Evolutionary conservation across 2,888 invertebrate genomes (phyloP).

Genomic region (Bembecia ichneumoniformis): DNA sequence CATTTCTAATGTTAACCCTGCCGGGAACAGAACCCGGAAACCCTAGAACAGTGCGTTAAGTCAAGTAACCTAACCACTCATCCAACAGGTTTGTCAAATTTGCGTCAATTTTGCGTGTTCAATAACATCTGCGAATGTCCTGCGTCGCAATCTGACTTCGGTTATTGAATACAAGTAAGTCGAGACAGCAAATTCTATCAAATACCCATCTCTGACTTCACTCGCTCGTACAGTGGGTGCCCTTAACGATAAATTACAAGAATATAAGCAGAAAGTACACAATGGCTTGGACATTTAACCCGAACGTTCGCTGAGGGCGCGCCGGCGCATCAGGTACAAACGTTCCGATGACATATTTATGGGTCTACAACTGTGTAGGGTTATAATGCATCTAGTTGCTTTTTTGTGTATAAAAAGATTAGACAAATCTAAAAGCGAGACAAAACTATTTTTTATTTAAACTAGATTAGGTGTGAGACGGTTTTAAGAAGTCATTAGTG

Average conservation of each 20-base stretch:
- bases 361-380: slow-evolving; percentile 8
- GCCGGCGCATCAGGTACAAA: slow-evolving; percentile 15
- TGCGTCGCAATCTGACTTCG: too few species aligned
- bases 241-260: not conserved
- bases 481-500: not conserved
- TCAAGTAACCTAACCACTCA: too few species aligned
- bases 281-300: slow-evolving; percentile 9
- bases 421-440: not conserved
- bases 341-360: slow-evolving; percentile 46
- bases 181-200: too few species aligned
- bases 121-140: too few species aligned
- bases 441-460: not conserved
- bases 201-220: too few species aligned
- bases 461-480: not conserved
- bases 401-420: not conserved
- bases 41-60: too few species aligned
- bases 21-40: too few species aligned
- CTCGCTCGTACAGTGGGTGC: too few species aligned
- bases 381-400: slow-evolving; percentile 7
- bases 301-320: slow-evolving; percentile 3
- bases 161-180: too few species aligned
- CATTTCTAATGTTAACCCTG: too few species aligned
- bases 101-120: too few species aligned
- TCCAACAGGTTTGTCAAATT: too few species aligned
- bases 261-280: not conserved